These are phyloP conservation scores for Gymnoscopelus microlampas DNA, from an alignment of 2,797 vertebrate species.

Conservation along the genomic window DNA sequence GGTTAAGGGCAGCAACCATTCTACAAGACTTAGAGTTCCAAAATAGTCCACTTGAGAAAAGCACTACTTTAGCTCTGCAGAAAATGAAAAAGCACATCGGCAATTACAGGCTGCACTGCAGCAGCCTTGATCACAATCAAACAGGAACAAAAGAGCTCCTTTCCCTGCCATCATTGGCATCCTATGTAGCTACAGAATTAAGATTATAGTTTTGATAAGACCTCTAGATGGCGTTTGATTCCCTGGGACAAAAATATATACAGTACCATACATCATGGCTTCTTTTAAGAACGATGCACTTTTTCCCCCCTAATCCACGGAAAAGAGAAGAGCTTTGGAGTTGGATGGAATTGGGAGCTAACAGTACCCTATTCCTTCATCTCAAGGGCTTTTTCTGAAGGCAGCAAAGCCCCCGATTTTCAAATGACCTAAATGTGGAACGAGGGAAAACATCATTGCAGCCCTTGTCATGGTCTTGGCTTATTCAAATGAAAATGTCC, in stretches of 20 bases:
- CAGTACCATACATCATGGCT: constrained; percentile 30
- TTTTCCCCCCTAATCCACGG: constrained; percentile 44
- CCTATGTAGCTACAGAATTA: constrained; percentile 41
- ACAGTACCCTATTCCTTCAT: constrained; percentile 59
- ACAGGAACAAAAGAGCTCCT: constrained; percentile 28
- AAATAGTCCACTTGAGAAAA: constrained; percentile 22
- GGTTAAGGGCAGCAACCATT: no score
- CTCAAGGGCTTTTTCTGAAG: constrained; percentile 59
- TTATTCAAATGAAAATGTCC: background rate
- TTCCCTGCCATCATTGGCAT: constrained; percentile 30
- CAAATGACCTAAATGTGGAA: constrained; percentile 58
- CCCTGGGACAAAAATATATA: constrained; percentile 29
- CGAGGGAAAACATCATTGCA: constrained; percentile 26
- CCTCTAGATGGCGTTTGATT: constrained; percentile 34
- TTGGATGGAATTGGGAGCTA: constrained; percentile 54
- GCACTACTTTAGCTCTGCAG: no score
- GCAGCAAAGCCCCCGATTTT: constrained; percentile 54
- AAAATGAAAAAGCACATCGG: constrained; percentile 41
- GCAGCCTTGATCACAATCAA: constrained; percentile 46
- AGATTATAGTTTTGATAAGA: constrained; percentile 46
- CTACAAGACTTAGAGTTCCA: background rate
- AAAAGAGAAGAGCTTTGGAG: constrained; percentile 42
- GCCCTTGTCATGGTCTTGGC: constrained; percentile 10
- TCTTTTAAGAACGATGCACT: constrained; percentile 34
- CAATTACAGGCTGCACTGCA: constrained; percentile 45